These are phyloP conservation scores for Calliphora vicina DNA, from an alignment of 1,140 invertebrate species.

Conservation along the genomic window DNA sequence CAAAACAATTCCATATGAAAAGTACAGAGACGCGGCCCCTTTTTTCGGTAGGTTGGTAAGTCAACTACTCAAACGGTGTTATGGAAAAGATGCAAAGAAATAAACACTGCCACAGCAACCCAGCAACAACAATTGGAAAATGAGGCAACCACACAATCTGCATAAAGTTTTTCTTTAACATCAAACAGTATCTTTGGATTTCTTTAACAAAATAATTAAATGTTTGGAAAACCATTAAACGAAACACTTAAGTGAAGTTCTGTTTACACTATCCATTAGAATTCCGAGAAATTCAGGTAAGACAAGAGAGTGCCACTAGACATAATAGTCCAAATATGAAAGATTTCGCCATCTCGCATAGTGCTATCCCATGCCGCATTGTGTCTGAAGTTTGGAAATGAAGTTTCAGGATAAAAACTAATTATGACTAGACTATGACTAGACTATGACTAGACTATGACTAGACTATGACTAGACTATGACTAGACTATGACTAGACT, in stretches of 20 bases:
- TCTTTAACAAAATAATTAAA: neutral
- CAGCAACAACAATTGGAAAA: neutral
- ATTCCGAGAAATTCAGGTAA: too few relatives aligned
- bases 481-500: too few relatives aligned
- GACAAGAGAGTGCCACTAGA: too few relatives aligned
- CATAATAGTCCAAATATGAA: too few relatives aligned
- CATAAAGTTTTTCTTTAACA: neutral
- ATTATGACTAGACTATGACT: too few relatives aligned
- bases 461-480: too few relatives aligned
- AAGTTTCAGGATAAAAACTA: too few relatives aligned
- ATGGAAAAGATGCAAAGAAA: neutral
- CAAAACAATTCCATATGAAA: neutral
- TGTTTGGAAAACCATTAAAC: neutral
- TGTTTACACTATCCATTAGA: too few relatives aligned
- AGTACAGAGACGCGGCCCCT: neutral
- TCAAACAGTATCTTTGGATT: neutral
- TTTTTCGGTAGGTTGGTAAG: slow-evolving; percentile 6
- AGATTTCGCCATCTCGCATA: too few relatives aligned
- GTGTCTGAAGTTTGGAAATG: too few relatives aligned
- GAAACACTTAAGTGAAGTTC: neutral
- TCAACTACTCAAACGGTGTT: neutral
- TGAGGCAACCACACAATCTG: neutral
- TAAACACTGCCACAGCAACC: neutral
- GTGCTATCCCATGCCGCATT: too few relatives aligned
- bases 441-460: too few relatives aligned